A percentile compares a stretch with the other conserved stretches of the same genome.
These are phyloP conservation scores for Columba janthina DNA, from an alignment of 2,113 vertebrate genomes.

Conservation along the genomic window DNA sequence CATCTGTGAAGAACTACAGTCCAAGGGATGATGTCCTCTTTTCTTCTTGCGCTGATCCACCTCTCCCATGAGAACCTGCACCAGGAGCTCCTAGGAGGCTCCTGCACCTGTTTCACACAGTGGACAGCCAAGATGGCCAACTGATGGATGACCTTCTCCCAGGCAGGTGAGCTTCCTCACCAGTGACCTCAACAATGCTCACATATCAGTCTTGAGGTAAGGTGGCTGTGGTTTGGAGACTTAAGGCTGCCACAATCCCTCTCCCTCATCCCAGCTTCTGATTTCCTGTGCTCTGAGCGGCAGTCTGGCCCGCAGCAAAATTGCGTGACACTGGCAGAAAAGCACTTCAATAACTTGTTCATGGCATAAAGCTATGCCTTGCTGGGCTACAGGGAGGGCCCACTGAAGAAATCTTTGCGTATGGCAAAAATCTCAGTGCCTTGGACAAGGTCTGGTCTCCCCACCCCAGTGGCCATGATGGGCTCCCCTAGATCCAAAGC, in stretches of 20 bases:
- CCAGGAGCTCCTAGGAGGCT: background rate
- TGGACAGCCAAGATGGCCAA: background rate
- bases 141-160: background rate
- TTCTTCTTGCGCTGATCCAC: background rate
- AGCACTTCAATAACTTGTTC: background rate
- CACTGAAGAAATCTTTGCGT: background rate
- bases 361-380: background rate
- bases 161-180: background rate
- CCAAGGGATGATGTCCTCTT: background rate
- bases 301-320: background rate
- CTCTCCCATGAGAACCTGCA: background rate
- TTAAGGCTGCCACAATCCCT: background rate
- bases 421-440: background rate
- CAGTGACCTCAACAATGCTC: background rate
- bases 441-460: background rate
- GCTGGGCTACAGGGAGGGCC: background rate
- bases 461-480: background rate
- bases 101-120: background rate
- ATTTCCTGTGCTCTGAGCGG: background rate
- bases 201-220: background rate
- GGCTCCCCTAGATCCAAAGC: background rate
- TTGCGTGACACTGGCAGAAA: background rate
- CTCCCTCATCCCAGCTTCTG: background rate
- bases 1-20: accelerated
- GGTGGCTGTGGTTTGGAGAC: background rate